Percentiles rank a stretch among this genome's conserved stretches.
phyloP scores from a whole-genome alignment of 2,888 invertebrate species.

The Microdon myrmicae region DNA sequence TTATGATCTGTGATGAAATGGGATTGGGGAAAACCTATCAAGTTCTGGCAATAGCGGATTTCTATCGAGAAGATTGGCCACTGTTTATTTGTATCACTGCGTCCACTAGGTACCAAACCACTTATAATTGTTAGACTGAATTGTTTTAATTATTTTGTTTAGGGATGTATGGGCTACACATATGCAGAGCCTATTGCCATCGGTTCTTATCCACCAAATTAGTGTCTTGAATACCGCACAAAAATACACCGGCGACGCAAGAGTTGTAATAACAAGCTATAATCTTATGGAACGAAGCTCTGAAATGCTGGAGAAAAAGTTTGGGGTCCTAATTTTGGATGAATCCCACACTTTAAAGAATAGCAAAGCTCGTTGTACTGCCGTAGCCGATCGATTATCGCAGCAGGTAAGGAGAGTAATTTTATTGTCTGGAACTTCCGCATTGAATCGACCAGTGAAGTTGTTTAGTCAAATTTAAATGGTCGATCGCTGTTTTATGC shows the following conservation, averaged over 20 bases:
- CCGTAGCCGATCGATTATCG: slow-evolving; percentile 72
- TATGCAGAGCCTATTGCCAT: slow-evolving; percentile 79
- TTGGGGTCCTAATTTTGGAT: slow-evolving; percentile 85
- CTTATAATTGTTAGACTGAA: neutral
- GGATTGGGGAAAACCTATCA: slow-evolving; percentile 97
- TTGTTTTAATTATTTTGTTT: no score
- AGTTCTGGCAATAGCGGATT: slow-evolving; percentile 89
- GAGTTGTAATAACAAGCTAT: slow-evolving; percentile 88
- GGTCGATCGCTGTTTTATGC: slow-evolving; percentile 74
- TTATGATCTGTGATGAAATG: slow-evolving; percentile 97
- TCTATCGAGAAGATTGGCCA: slow-evolving; percentile 92
- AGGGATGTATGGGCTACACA: slow-evolving; percentile 87
- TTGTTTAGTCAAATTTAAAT: slow-evolving; percentile 85
- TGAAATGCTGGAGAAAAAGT: slow-evolving; percentile 71
- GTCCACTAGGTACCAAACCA: slow-evolving; percentile 79
- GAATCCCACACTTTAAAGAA: slow-evolving; percentile 95
- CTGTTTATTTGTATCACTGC: slow-evolving; percentile 92
- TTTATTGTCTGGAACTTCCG: slow-evolving; percentile 93
- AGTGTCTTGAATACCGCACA: slow-evolving; percentile 75
- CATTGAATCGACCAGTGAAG: slow-evolving; percentile 90
- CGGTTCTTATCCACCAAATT: slow-evolving; percentile 76
- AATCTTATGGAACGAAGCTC: slow-evolving; percentile 79
- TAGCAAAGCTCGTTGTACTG: slow-evolving; percentile 79
- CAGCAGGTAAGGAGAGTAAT: slow-evolving; percentile 75
- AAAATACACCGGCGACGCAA: slow-evolving; percentile 75